These are phyloP conservation scores for Geotria australis DNA, from an alignment of 2,797 vertebrate genomes.

Conservation along the genomic window DNA sequence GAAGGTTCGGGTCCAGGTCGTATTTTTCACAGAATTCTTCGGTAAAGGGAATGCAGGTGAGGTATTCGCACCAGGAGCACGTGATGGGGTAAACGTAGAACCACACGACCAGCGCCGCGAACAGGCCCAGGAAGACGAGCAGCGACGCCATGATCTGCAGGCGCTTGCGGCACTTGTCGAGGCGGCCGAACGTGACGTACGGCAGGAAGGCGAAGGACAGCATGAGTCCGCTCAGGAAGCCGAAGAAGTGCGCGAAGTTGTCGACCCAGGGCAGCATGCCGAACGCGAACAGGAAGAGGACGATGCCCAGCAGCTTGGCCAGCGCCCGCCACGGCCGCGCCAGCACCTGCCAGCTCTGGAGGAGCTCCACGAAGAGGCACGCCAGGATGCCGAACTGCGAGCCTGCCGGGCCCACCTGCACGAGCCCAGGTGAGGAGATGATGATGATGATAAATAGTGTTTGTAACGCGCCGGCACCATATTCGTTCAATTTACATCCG, in stretches of 20 bases:
- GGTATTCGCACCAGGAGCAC: conserved; percentile 82
- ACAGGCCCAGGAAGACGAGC: conserved; percentile 62
- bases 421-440: not conserved
- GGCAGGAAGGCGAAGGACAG: conserved; percentile 89
- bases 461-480: too few relatives aligned
- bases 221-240: conserved; percentile 85
- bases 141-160: conserved; percentile 82
- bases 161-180: conserved; percentile 84
- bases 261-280: conserved; percentile 94
- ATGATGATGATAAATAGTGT: too few relatives aligned
- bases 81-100: conserved; percentile 82
- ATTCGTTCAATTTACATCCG: too few relatives aligned
- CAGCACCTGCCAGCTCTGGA: conserved; percentile 98
- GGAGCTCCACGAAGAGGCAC: conserved; percentile 85
- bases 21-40: conserved; percentile 99
- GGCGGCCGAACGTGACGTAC: conserved; percentile 85
- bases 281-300: conserved; percentile 72
- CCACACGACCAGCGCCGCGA: conserved; percentile 64
- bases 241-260: conserved; percentile 84
- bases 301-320: conserved; percentile 63
- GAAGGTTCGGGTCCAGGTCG: conserved; percentile 81
- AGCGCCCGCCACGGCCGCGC: conserved; percentile 80
- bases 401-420: conserved; percentile 71
- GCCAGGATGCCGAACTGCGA: conserved; percentile 93
- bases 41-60: conserved; percentile 95